Evolutionary conservation across 2,113 vertebrate genomes (phyloP), one percentile per base, ranked within the genome.

Genomic region (Phoenicopterus ruber): DNA sequence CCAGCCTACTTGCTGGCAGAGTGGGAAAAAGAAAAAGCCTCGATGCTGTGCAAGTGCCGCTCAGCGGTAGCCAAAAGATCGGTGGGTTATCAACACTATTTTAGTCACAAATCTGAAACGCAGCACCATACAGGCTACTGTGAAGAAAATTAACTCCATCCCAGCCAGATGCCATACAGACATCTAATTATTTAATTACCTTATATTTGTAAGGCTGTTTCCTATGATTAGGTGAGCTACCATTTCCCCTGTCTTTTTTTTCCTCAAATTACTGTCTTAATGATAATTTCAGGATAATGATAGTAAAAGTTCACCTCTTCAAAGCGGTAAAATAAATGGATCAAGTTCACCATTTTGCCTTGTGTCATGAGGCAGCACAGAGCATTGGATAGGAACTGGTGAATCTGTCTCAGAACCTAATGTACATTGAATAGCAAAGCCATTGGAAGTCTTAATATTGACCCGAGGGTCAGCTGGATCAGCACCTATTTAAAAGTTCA

Each of bases 121-220:
- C 0, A 3, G 6, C 13, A 25, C 38, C 11, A 2, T n/a, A 32
- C 1, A 0, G 38, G 36, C 59, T 94, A 20, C 54, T 83, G 28
- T 65, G 36, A 82, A 57, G 63, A 73, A 93, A 70, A 96, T 31
- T 44, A 86, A 72, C 55, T 74, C 73, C 25, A 29, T 71, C 57
- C 65, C 61, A 82, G 34, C 38, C 70, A 92, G 71, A 58, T 0
- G 0, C 12, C 50, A 40, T 36, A 40, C 9, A 76, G 17, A 7
- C 20, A 63, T 49, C 50, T 90, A 65, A 94, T 91, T 91, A 78
- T 78, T 93, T 71, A 62, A 87, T 94, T 92, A 94, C 38, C n/a
- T 61, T 36, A 9, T 65, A 67, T 89, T 84, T 86, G 18, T 63
- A 62, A 86, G 26, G 17, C 21, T 65, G 24, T 82, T 94, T 80